phyloP scores from a whole-genome alignment of 2,113 vertebrate species.

The Acrocephalus kingi region DNA sequence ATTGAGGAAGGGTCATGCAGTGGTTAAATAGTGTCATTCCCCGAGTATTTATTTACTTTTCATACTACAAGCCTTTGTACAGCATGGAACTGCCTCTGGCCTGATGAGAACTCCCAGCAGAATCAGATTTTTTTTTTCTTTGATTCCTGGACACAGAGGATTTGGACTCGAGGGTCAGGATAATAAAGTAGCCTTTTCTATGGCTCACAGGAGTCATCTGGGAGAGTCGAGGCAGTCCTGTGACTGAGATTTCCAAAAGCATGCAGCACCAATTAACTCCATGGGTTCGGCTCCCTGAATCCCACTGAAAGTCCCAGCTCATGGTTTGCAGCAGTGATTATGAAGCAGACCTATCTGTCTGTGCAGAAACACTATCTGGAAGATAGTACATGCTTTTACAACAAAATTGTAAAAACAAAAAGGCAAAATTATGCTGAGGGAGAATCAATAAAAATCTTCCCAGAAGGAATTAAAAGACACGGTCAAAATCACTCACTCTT shows the following conservation, averaged over 20 bases:
- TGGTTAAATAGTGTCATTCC: neutral
- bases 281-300: neutral
- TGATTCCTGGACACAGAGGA: neutral
- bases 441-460: neutral
- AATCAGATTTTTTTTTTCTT: neutral
- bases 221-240: neutral
- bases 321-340: neutral
- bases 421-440: neutral
- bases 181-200: neutral
- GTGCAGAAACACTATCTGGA: neutral
- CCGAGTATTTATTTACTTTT: neutral
- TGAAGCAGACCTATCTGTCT: neutral
- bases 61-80: neutral
- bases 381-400: neutral
- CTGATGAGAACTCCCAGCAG: neutral
- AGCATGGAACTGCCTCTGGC: neutral
- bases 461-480: neutral
- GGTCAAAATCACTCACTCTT: neutral
- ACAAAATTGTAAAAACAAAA: neutral
- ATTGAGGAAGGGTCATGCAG: neutral
- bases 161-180: neutral
- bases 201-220: neutral
- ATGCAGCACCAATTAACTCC: neutral
- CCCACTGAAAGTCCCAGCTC: neutral
- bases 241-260: neutral